Conservation (phyloP, 92 coral and sea anemone genomes). For the Zoanthus gigantus region DNA sequence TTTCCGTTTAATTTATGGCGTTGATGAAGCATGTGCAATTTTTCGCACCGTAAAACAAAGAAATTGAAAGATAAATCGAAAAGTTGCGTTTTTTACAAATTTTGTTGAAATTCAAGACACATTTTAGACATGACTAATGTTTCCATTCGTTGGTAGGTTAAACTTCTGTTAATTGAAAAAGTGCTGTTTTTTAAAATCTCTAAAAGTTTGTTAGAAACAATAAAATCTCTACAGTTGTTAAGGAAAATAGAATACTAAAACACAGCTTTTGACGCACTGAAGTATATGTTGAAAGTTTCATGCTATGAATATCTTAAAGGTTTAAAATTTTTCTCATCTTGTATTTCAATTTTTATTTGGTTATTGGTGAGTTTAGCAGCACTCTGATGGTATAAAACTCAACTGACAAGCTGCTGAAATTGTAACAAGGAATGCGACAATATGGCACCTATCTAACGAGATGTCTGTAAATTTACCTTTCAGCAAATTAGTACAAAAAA, state of each 20-base stretch:
- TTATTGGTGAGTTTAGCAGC: not conserved
- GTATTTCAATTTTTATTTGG: not conserved
- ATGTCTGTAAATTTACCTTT: constrained; percentile 53
- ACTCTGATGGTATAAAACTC: constrained; percentile 23
- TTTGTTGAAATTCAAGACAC: not conserved
- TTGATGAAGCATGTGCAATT: not conserved
- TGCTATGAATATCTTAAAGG: not conserved
- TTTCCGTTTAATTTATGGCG: no score
- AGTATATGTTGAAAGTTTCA: not conserved
- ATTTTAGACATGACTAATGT: not conserved
- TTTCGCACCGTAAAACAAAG: not conserved
- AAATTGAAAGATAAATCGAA: not conserved
- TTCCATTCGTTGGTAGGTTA: not conserved
- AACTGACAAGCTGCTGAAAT: constrained; percentile 50
- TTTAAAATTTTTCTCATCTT: not conserved
- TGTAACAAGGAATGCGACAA: constrained; percentile 46
- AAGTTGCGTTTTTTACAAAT: not conserved
- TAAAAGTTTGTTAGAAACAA: constrained; percentile 14
- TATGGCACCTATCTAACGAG: constrained; percentile 54
- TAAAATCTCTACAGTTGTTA: not conserved
- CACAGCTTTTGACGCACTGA: not conserved
- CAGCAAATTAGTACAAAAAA: constrained; percentile 49
- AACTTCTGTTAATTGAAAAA: constrained; percentile 14
- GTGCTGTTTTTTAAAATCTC: constrained; percentile 19
- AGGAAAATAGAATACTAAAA: not conserved